Evolutionary conservation across 2,113 vertebrate species (phyloP), one percentile per base, ranked within the genome.

Genomic region (Microcebus jonahi): DNA sequence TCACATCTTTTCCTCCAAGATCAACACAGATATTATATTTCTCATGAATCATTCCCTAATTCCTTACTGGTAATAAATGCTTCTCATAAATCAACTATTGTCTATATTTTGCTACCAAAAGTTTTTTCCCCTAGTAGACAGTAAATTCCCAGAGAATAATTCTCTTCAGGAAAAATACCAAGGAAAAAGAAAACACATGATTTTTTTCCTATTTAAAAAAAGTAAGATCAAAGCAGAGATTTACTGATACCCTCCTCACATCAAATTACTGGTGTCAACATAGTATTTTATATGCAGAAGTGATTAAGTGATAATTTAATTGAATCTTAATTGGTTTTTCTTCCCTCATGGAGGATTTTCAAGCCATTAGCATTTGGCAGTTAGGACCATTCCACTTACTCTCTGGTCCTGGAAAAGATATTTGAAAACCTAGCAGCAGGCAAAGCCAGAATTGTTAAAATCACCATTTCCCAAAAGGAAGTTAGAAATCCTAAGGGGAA

Each of bases 361-460:
- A 84, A 63, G 31, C 50, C 59, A 77, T 98, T 85, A 80, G 39
- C 45, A 76, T 10, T 10, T 97, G 59, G 29, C 9, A 97, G 70
- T 34, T 0, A 29, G 53, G 14, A 94, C 82, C n/a, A n/a, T 3
- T 31, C 57, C 29, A 17, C 39, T 98, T 90, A 57, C 36, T 34
- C 53, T 63, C 70, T 73, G 63, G 17, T 68, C 82, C 82, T 90
- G 75, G 90, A 96, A 97, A 98, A 98, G 13, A n/a, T 75, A 94
- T 97, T 97, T 75, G 88, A 85, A 97, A 97, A 89, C 11, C 15
- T 0, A 48, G 39, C 68, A 39, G 73, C 53, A 91, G 71, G 81
- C 75, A 97, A 95, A 98, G 82, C 17, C 2, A 18, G 23, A 3
- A 12, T 96, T 96, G 96, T 96, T 93, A 93, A 98, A 96, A 87